phyloP scores from a whole-genome alignment of 2,888 invertebrate species.

The Diarsia dahlii region DNA sequence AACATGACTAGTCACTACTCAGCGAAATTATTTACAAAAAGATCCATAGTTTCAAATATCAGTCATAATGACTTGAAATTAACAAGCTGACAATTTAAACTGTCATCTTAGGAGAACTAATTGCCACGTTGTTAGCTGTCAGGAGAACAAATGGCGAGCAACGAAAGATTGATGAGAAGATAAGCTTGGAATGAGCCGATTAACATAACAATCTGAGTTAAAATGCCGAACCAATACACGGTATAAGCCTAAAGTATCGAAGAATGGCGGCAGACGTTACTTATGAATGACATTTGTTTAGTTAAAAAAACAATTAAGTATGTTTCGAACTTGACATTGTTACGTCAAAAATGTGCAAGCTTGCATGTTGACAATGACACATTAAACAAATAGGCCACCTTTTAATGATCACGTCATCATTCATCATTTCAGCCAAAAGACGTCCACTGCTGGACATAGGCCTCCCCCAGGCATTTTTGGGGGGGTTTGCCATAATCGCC shows the following conservation, averaged over 20 bases:
- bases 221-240: constrained; percentile 34
- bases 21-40: constrained; percentile 3
- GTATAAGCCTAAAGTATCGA: constrained; percentile 7
- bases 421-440: too few relatives aligned
- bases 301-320: background rate
- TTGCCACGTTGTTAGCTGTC: constrained; percentile 50
- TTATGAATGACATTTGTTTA: background rate
- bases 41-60: constrained; percentile 32
- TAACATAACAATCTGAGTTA: constrained; percentile 47
- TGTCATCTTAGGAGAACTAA: constrained; percentile 50
- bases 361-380: background rate
- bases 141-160: constrained; percentile 51
- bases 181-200: constrained; percentile 41
- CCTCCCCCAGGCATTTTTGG: too few relatives aligned
- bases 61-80: constrained; percentile 30
- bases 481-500: too few relatives aligned
- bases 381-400: background rate
- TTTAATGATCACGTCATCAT: too few relatives aligned
- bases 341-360: background rate
- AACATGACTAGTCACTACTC: constrained; percentile 11
- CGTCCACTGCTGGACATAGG: too few relatives aligned
- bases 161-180: constrained; percentile 54
- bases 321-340: background rate
- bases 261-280: background rate
- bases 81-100: constrained; percentile 47